Conservation (phyloP, 2,113 vertebrate species). For the Saguinus midas region DNA sequence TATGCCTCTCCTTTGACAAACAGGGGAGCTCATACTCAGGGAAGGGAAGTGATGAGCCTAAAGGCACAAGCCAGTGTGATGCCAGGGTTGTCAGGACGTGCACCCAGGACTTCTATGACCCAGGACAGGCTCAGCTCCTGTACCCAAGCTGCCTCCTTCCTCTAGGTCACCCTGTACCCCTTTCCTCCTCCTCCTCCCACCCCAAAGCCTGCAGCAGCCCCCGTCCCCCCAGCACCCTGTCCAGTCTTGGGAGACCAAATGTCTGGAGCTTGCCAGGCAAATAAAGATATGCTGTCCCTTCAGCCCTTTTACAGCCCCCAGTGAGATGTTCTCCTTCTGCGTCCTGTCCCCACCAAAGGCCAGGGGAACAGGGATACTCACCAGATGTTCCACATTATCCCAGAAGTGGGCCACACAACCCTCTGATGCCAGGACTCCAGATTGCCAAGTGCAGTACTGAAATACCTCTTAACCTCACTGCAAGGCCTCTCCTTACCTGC, state of each 20-base stretch:
- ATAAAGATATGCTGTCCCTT: background rate
- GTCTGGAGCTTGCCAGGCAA: background rate
- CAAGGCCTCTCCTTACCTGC: background rate
- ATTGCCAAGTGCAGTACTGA: background rate
- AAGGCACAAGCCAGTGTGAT: background rate
- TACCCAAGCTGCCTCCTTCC: background rate
- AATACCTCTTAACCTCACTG: background rate
- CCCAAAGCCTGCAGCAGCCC: background rate
- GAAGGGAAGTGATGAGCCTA: background rate
- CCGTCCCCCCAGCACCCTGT: background rate
- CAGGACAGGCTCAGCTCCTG: background rate
- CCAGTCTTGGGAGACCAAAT: background rate
- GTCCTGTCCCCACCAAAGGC: background rate
- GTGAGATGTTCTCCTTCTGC: background rate
- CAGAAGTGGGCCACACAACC: background rate
- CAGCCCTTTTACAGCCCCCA: no score
- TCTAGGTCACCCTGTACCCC: background rate
- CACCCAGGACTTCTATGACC: background rate
- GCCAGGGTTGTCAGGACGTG: background rate
- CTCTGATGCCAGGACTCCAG: background rate
- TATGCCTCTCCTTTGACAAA: background rate
- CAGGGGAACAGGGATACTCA: rapidly evolving
- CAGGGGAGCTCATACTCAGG: background rate
- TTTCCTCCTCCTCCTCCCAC: background rate
- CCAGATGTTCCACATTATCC: background rate